Conservation (phyloP, 2,113 vertebrate genomes). For the Ploceus nigricollis region DNA sequence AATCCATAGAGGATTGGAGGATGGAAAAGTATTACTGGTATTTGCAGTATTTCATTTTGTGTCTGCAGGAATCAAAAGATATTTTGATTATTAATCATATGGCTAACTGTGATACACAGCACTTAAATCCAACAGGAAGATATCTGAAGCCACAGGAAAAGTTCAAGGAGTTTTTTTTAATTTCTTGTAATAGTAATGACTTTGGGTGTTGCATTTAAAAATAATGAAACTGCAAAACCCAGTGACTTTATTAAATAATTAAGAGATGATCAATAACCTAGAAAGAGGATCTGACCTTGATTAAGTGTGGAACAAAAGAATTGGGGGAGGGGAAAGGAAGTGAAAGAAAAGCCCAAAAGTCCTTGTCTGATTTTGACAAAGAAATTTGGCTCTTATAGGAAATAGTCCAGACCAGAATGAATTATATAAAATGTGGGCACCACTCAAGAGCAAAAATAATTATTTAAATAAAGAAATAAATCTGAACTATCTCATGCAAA, state of each 20-base stretch:
- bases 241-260: not conserved
- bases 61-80: not conserved
- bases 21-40: not conserved
- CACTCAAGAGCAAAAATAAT: not conserved
- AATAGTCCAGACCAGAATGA: not conserved
- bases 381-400: not conserved
- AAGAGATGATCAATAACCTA: not conserved
- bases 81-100: not conserved
- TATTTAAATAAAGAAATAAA: not conserved
- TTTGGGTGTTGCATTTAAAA: not conserved
- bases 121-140: not conserved
- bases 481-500: not conserved
- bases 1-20: not conserved
- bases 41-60: not conserved
- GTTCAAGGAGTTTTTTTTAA: not conserved
- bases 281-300: not conserved
- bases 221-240: not conserved
- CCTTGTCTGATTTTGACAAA: not conserved
- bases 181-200: not conserved
- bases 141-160: not conserved
- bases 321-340: not conserved
- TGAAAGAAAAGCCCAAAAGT: not conserved
- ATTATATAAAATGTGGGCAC: not conserved
- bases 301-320: not conserved
- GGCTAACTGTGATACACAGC: not conserved